Evolutionary conservation across 2,888 invertebrate genomes (phyloP), one percentile per base, ranked within the genome.

Genomic region (Fragum sueziense): DNA sequence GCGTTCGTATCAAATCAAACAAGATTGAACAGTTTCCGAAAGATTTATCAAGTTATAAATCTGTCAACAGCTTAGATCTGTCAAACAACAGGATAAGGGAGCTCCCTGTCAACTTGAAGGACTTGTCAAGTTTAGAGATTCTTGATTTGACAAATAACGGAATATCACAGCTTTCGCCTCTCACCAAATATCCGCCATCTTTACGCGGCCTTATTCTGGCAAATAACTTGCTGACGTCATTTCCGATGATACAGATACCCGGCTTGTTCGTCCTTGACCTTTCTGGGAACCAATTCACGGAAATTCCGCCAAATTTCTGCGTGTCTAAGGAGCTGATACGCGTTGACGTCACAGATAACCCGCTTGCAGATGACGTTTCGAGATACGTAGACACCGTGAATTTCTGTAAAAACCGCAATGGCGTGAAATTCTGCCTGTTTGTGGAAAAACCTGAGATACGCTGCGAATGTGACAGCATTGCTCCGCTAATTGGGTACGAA

Each of bases 181-280:
- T 7, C 2, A 80, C 80, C 22, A 51, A 74, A 65, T 84, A 79
- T 61, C 84, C 84, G 29, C 71, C 27, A 20, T 80, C 84, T 47
- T 65, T 84, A 17, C 76, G 76, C 33, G 80, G 80, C 6, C 61
- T 84, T 7, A 34, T 80, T 20, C 47, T 84, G 54, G 73, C 76
- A 3, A 69, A 37, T 20, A 84, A 84, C 52, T 2, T 27, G 0
- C 52, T 84, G 71, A 76, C 70, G 52, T 74, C 76, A n/a, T 57
- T 84, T 25, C 84, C 84, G 2, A 76, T 75, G 4, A 62, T 79
- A 6, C 20, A 62, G 20, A 67, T 84, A 9, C 84, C 84, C 2
- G 74, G 76, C 20, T 61, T 84, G 51, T 80, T 79, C 41, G 80
- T 84, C 11, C 72, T 84, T 27, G 84, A 84, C 54, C 67, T 84